Evolutionary conservation across 1,140 invertebrate genomes (phyloP).

Genomic region (Batillaria attramentaria): DNA sequence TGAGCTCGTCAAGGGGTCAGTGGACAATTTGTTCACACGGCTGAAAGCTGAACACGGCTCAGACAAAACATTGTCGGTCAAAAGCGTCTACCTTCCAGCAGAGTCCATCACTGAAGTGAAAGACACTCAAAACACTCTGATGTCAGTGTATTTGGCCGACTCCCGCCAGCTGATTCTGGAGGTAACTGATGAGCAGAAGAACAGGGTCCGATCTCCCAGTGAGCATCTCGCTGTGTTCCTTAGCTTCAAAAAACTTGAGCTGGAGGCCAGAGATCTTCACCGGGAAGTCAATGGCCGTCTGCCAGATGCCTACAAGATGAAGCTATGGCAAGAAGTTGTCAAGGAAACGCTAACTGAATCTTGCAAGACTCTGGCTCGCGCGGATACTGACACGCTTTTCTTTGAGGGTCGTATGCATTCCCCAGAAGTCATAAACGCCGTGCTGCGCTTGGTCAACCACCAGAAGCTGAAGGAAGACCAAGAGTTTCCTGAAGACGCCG

Average conservation of each 20-base stretch:
- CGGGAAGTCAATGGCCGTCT: constrained; percentile 32
- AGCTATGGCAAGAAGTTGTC: constrained; percentile 46
- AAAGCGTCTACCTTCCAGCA: constrained; percentile 20
- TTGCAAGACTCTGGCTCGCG: not conserved
- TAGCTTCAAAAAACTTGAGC: constrained; percentile 31
- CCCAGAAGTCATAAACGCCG: constrained; percentile 29
- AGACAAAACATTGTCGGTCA: constrained; percentile 4
- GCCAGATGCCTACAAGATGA: constrained; percentile 41
- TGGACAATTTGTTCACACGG: constrained; percentile 46
- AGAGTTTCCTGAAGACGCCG: constrained; percentile 5
- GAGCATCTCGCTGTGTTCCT: constrained; percentile 31
- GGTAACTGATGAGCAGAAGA: not conserved
- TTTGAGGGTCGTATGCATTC: constrained; percentile 28
- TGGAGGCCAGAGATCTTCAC: constrained; percentile 17
- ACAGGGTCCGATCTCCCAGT: not conserved
- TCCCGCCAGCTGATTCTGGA: not conserved
- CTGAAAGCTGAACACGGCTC: constrained; percentile 23
- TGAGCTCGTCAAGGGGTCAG: not conserved
- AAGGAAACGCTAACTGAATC: constrained; percentile 43
- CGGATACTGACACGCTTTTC: not conserved
- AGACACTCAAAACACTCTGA: not conserved
- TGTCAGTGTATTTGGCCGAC: not conserved
- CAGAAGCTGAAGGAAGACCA: not conserved
- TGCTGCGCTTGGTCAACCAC: constrained; percentile 40
- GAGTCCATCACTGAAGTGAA: not conserved